phyloP scores from a whole-genome alignment of 2,113 vertebrate genomes.

The Dendrocopos noguchii region DNA sequence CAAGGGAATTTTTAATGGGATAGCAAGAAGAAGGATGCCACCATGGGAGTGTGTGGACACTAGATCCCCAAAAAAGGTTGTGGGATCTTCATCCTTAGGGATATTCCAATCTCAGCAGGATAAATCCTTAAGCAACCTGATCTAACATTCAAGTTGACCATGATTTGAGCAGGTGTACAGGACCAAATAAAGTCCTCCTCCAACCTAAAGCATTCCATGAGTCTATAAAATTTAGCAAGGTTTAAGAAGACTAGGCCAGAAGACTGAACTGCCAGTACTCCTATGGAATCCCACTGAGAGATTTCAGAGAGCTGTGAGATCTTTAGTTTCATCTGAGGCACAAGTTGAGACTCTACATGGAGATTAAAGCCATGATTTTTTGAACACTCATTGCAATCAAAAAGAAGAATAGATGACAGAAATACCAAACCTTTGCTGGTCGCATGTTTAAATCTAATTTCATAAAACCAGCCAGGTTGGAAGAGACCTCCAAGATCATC shows the following conservation, averaged over 20 bases:
- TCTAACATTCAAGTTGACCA: accelerated
- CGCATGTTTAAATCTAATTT: neutral
- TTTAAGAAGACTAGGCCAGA: neutral
- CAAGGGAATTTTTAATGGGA: neutral
- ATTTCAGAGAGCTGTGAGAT: neutral
- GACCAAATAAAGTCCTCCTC: neutral
- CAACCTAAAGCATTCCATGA: neutral
- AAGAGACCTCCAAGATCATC: too few species aligned
- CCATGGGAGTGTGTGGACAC: neutral
- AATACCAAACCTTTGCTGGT: neutral
- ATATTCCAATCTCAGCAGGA: neutral
- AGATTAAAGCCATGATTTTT: neutral
- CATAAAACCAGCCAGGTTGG: too few species aligned
- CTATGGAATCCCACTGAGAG: neutral
- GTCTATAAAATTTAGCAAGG: neutral
- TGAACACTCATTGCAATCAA: neutral
- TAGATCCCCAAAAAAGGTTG: neutral
- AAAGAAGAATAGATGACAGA: neutral
- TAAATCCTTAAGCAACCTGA: neutral
- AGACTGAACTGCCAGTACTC: neutral
- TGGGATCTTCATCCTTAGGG: neutral
- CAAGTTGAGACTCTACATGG: neutral
- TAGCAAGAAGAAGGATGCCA: neutral
- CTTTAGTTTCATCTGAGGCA: neutral
- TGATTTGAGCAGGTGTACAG: neutral